Evolutionary conservation across 2,888 invertebrate genomes (phyloP).

Genomic region (Diarsia mendica): DNA sequence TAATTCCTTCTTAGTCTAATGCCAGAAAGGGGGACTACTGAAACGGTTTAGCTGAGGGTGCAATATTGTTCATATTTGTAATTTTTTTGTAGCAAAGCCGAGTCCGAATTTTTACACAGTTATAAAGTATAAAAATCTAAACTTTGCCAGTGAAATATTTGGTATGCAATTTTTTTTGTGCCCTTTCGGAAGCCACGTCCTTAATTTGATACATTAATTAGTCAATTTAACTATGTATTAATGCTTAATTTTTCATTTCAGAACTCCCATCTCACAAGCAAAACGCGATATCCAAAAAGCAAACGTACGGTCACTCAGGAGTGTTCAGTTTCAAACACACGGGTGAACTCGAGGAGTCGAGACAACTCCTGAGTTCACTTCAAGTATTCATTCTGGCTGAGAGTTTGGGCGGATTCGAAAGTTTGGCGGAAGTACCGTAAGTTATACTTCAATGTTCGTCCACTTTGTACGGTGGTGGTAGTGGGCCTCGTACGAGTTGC

Average conservation of each 20-base stretch:
- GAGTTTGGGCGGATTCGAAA: conserved; percentile 98
- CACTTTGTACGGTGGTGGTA: background rate
- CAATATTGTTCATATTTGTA: background rate
- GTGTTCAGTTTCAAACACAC: conserved; percentile 97
- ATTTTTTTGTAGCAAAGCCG: background rate
- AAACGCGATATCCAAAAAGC: conserved; percentile 93
- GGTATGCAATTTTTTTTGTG: too few species aligned
- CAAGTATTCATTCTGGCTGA: conserved; percentile 97
- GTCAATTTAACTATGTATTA: background rate
- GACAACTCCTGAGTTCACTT: conserved; percentile 93
- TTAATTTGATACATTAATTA: background rate
- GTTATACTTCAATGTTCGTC: conserved; percentile 74
- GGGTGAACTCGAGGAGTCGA: conserved; percentile 93
- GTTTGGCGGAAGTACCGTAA: conserved; percentile 98
- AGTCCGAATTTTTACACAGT: background rate
- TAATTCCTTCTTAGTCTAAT: too few species aligned
- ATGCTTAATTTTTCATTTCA: background rate
- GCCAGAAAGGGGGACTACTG: too few species aligned
- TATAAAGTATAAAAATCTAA: background rate
- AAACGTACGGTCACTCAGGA: conserved; percentile 96
- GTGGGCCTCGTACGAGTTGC: background rate
- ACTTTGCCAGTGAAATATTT: background rate
- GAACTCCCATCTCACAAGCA: conserved; percentile 33
- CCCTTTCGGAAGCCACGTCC: background rate
- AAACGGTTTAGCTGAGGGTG: background rate